Conservation (phyloP, 1,140 invertebrate species). For the Drosophila watanabei region DNA sequence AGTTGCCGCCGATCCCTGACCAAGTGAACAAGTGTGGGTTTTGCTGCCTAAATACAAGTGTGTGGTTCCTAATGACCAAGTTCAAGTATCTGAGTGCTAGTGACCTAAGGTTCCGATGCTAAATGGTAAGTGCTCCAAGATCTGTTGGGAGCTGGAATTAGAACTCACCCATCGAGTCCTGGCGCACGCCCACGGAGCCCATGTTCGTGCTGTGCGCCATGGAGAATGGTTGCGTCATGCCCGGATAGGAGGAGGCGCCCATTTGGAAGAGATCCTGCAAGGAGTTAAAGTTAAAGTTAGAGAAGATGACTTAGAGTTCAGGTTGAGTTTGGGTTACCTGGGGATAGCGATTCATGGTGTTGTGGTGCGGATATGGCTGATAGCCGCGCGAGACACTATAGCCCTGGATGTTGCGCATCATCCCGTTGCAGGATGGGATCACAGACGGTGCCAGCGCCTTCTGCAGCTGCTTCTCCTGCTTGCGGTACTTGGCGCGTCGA, state of each 20-base stretch:
- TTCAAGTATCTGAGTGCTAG: no score
- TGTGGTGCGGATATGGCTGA: slow-evolving; percentile 96
- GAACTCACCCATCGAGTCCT: slow-evolving; percentile 95
- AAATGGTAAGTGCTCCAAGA: neutral
- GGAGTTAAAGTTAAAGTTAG: neutral
- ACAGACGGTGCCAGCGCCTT: slow-evolving; percentile 96
- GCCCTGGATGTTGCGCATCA: slow-evolving; percentile 99
- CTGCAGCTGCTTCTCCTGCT: slow-evolving; percentile 99
- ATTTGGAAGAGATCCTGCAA: slow-evolving; percentile 90
- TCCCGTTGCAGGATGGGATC: slow-evolving; percentile 96
- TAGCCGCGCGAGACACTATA: slow-evolving; percentile 92
- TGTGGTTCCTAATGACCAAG: no score
- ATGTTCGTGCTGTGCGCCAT: slow-evolving; percentile 96
- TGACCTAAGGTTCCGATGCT: no score
- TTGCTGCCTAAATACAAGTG: no score
- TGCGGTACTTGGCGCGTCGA: slow-evolving; percentile 98
- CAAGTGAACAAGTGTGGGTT: neutral
- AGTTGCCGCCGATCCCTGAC: neutral
- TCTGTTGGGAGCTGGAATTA: neutral
- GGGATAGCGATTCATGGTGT: slow-evolving; percentile 97
- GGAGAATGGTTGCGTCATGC: slow-evolving; percentile 97
- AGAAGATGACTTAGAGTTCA: neutral
- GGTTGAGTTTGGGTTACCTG: slow-evolving; percentile 88
- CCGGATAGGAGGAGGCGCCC: slow-evolving; percentile 95
- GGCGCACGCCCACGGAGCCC: slow-evolving; percentile 94